Conservation (phyloP, 2,113 vertebrate genomes). For the Bufo bufo region DNA sequence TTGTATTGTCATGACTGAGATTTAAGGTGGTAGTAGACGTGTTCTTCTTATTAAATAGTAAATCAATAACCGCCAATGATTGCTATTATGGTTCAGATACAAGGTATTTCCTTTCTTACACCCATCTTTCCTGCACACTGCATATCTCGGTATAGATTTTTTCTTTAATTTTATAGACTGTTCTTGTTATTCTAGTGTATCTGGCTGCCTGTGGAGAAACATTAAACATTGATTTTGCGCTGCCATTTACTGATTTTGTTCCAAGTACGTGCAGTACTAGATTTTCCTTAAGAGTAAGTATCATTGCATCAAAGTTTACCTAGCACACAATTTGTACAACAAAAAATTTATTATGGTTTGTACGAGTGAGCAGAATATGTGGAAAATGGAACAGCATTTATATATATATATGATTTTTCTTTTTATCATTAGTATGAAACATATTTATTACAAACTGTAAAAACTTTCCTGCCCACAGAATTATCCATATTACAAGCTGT, state of each 20-base stretch:
- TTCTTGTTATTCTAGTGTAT: conserved; percentile 81
- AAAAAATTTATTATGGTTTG: not conserved
- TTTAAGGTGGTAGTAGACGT: not conserved
- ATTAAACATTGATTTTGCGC: conserved; percentile 91
- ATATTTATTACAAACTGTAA: too few species aligned
- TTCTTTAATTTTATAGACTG: conserved; percentile 39
- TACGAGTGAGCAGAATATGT: not conserved
- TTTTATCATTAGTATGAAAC: too few species aligned
- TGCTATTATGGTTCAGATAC: conserved; percentile 17
- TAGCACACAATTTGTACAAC: not conserved
- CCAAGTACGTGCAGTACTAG: conserved; percentile 88
- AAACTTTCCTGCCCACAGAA: not conserved
- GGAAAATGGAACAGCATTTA: not conserved
- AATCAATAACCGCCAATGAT: conserved; percentile 19
- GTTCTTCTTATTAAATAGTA: not conserved
- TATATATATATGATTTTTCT: too few species aligned
- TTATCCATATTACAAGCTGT: too few species aligned
- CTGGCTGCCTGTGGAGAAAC: conserved; percentile 97
- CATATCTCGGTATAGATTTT: conserved; percentile 45
- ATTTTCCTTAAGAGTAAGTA: conserved; percentile 87
- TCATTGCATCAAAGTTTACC: conserved; percentile 16
- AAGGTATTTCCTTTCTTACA: conserved; percentile 37
- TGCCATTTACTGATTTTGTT: conserved; percentile 96
- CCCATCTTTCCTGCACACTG: not conserved
- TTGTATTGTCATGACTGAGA: not conserved